A percentile compares a stretch with the other conserved stretches of the same genome.
phyloP scores from a whole-genome alignment of 1,140 invertebrate species.

The Lysiphlebus fabarum region DNA sequence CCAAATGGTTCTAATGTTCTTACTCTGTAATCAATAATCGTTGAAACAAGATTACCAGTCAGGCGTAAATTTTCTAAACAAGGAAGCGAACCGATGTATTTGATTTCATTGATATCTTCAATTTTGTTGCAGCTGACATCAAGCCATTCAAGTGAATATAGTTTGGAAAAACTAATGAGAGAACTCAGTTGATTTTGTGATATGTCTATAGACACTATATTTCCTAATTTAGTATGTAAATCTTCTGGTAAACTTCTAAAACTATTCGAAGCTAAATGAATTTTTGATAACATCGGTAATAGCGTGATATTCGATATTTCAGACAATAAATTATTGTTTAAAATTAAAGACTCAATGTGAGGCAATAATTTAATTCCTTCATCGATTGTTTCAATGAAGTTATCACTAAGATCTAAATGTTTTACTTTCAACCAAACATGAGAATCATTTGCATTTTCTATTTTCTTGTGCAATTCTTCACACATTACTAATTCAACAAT shows the following conservation, averaged over 20 bases:
- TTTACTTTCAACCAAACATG: slow-evolving; percentile 52
- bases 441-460: slow-evolving; percentile 49
- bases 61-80: slow-evolving; percentile 82
- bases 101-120: slow-evolving; percentile 75
- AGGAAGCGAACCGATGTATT: slow-evolving; percentile 74
- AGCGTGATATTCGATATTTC: slow-evolving; percentile 75
- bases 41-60: slow-evolving; percentile 86
- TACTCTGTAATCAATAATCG: slow-evolving; percentile 83
- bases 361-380: slow-evolving; percentile 76
- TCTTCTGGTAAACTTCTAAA: slow-evolving; percentile 66
- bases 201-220: slow-evolving; percentile 82
- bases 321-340: slow-evolving; percentile 74
- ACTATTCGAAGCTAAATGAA: slow-evolving; percentile 76
- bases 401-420: slow-evolving; percentile 74
- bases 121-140: slow-evolving; percentile 86
- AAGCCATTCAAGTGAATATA: slow-evolving; percentile 80
- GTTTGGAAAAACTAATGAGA: slow-evolving; percentile 74
- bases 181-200: slow-evolving; percentile 80
- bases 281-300: slow-evolving; percentile 70
- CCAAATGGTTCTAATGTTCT: slow-evolving; percentile 84
- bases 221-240: slow-evolving; percentile 82
- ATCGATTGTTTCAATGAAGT: slow-evolving; percentile 75
- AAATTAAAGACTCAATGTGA: slow-evolving; percentile 67
- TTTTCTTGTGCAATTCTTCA: slow-evolving; percentile 67
- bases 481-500: slow-evolving; percentile 74